Conservation (phyloP, 2,888 invertebrate genomes). For the Yponomeuta plumbellus region DNA sequence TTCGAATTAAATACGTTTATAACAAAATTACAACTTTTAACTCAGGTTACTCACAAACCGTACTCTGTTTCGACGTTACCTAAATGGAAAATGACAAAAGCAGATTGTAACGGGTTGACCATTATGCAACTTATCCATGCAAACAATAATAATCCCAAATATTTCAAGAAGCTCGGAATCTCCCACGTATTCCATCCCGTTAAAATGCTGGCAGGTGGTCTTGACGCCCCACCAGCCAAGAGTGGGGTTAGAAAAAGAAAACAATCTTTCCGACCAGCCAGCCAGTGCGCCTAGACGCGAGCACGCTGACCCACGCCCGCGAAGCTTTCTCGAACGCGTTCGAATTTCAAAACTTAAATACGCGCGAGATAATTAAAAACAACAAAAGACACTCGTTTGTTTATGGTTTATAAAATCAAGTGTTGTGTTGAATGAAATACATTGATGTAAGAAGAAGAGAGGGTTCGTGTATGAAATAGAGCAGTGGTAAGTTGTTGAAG, state of each 20-base stretch:
- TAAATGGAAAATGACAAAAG: too few species aligned
- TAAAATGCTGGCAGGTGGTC: conserved; percentile 35
- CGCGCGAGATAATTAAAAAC: conserved; percentile 41
- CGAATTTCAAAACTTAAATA: conserved; percentile 28
- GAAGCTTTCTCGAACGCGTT: conserved; percentile 31
- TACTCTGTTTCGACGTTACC: too few species aligned
- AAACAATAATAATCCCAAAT: not conserved
- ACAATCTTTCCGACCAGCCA: conserved; percentile 35
- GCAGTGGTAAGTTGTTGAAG: conserved; percentile 46
- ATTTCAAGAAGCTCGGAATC: conserved; percentile 2
- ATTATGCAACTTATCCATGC: not conserved
- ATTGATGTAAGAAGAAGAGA: conserved; percentile 31
- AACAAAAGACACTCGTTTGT: not conserved
- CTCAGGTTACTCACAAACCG: too few species aligned
- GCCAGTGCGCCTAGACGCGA: conserved; percentile 42
- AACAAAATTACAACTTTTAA: too few species aligned
- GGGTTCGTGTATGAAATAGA: conserved; percentile 36
- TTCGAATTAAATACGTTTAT: too few species aligned
- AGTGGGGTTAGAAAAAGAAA: conserved; percentile 37
- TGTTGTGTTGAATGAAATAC: conserved; percentile 32
- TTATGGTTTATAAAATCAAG: not conserved
- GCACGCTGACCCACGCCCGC: conserved; percentile 46
- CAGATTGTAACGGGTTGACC: not conserved
- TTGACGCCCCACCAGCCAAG: conserved; percentile 19
- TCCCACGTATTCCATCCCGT: conserved; percentile 34